These are phyloP conservation scores for Anguilla japonica DNA, from an alignment of 2,113 vertebrate species.

Conservation along the genomic window DNA sequence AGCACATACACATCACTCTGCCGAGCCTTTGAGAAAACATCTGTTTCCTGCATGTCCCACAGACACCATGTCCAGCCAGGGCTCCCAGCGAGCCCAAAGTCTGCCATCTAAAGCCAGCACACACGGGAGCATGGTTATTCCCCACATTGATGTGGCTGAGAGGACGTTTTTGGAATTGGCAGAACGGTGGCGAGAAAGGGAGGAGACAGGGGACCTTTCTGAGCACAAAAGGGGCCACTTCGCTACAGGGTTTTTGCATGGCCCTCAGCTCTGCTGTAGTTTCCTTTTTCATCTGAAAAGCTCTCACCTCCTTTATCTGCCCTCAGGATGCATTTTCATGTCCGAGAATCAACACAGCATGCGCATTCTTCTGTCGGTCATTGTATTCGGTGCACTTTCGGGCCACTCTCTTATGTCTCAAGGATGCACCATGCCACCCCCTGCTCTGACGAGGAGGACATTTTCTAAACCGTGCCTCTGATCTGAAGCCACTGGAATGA, in stretches of 20 bases:
- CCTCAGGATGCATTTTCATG: neutral
- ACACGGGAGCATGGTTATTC: constrained; percentile 42
- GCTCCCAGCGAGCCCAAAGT: constrained; percentile 36
- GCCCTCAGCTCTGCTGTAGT: constrained; percentile 18
- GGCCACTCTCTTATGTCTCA: constrained; percentile 8
- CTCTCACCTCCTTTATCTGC: constrained; percentile 8
- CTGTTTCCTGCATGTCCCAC: constrained; percentile 52
- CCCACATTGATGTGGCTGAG: constrained; percentile 47
- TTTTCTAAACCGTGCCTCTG: constrained; percentile 14
- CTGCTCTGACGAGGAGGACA: neutral
- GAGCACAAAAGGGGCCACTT: constrained; percentile 36
- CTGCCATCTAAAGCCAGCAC: constrained; percentile 51
- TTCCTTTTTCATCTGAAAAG: constrained; percentile 15
- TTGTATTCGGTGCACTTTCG: neutral
- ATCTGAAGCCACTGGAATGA: constrained; percentile 44
- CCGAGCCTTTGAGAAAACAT: constrained; percentile 48
- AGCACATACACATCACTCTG: neutral
- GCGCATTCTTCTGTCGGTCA: neutral
- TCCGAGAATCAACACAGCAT: neutral
- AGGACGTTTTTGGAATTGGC: neutral
- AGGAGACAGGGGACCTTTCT: neutral
- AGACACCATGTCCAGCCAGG: constrained; percentile 44
- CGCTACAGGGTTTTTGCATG: constrained; percentile 9
- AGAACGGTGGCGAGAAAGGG: neutral
- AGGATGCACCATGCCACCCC: constrained; percentile 5